These are phyloP conservation scores for Drosophila albomicans DNA, from an alignment of 1,140 invertebrate genomes.

Conservation along the genomic window DNA sequence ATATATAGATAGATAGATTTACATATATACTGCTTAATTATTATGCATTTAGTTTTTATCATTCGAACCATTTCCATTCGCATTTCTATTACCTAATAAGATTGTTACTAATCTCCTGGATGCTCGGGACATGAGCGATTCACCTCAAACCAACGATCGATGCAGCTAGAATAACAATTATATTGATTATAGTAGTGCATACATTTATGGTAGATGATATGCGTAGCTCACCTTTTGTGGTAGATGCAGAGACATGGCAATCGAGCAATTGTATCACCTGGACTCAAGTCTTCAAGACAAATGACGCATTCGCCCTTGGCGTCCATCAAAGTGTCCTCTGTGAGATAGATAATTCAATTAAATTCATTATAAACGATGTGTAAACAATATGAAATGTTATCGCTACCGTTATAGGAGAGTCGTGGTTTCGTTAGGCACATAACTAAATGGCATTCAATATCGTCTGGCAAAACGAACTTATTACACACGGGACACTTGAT, in stretches of 20 bases:
- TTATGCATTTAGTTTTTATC: slow-evolving; percentile 2
- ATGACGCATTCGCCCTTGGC: slow-evolving; percentile 99
- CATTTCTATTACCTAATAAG: slow-evolving; percentile 66
- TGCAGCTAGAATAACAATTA: slow-evolving; percentile 89
- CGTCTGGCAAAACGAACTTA: slow-evolving; percentile 98
- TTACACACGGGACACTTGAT: slow-evolving; percentile 99
- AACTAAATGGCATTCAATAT: slow-evolving; percentile 99
- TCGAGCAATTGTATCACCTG: slow-evolving; percentile 98
- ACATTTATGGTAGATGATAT: neutral
- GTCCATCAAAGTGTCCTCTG: slow-evolving; percentile 98
- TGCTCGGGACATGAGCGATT: slow-evolving; percentile 98
- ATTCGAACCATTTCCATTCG: neutral
- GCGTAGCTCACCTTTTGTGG: slow-evolving; percentile 94
- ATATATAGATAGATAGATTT: neutral
- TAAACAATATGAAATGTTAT: no score
- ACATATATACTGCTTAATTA: neutral
- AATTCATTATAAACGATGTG: neutral
- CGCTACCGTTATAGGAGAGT: slow-evolving; percentile 98
- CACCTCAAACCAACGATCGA: slow-evolving; percentile 98
- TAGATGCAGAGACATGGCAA: slow-evolving; percentile 99
- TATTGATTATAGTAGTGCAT: neutral
- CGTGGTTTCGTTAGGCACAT: slow-evolving; percentile 99
- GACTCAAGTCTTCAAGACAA: slow-evolving; percentile 97
- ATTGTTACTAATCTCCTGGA: slow-evolving; percentile 92
- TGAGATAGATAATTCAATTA: neutral